These are phyloP conservation scores for Aricia artaxerxes DNA, from an alignment of 2,888 invertebrate species.

Conservation along the genomic window DNA sequence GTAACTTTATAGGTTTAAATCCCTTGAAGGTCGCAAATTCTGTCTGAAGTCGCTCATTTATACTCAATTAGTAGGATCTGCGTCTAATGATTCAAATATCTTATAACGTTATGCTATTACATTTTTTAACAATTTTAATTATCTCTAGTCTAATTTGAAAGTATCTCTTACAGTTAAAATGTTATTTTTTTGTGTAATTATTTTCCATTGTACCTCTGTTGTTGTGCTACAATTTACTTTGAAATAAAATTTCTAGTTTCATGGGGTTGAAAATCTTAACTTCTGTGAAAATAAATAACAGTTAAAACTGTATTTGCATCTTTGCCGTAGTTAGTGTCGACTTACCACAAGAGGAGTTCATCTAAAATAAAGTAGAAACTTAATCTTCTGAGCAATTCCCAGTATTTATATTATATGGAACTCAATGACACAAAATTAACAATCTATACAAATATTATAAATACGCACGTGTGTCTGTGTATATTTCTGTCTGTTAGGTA, in stretches of 20 bases:
- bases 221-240: background rate
- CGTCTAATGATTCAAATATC: background rate
- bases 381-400: background rate
- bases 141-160: background rate
- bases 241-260: background rate
- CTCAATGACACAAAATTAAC: background rate
- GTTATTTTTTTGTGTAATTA: background rate
- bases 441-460: background rate
- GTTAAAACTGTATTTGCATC: too few species aligned
- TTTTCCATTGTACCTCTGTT: background rate
- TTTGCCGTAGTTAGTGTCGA: too few species aligned
- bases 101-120: background rate
- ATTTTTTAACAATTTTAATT: background rate
- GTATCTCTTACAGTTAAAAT: background rate
- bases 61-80: background rate
- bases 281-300: background rate
- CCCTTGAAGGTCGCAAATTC: background rate
- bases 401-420: background rate
- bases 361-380: too few species aligned
- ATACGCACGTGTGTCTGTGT: too few species aligned
- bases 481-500: too few species aligned
- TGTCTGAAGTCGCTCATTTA: constrained; percentile 13
- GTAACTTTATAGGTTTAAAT: constrained; percentile 12
- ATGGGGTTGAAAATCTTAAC: background rate
- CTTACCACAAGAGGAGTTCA: too few species aligned